A percentile compares a stretch with the other conserved stretches of the same genome.
Conservation (phyloP, 2,888 invertebrate species). For the Cinara cedri region DNA sequence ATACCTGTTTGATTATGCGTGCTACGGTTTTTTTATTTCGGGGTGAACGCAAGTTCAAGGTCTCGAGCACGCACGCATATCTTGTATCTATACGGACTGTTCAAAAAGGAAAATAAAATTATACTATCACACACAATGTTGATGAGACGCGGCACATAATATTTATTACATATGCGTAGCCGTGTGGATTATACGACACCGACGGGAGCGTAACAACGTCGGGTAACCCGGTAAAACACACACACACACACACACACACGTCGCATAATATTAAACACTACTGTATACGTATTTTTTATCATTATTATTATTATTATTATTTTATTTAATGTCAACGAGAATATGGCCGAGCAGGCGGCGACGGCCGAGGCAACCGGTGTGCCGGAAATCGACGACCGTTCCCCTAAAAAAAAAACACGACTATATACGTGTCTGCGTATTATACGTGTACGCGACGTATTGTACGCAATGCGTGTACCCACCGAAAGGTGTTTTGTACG, state of each 20-base stretch:
- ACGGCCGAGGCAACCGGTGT: constrained; percentile 36
- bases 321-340: constrained; percentile 22
- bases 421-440: too few relatives aligned
- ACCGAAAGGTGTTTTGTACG: constrained; percentile 45
- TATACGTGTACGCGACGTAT: too few relatives aligned
- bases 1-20: constrained; percentile 55
- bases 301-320: too few relatives aligned
- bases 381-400: constrained; percentile 54
- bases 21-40: constrained; percentile 52
- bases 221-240: constrained; percentile 44
- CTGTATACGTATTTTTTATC: background rate
- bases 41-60: constrained; percentile 55
- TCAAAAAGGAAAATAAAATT: too few relatives aligned
- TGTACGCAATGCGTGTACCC: too few relatives aligned
- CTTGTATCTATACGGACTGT: constrained; percentile 8
- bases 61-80: constrained; percentile 24
- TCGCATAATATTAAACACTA: background rate
- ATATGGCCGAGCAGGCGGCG: background rate
- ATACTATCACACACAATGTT: background rate
- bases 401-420: constrained; percentile 22
- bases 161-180: background rate
- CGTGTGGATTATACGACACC: constrained; percentile 10
- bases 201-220: constrained; percentile 28
- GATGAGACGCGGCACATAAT: constrained; percentile 23
- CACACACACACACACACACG: background rate